Conservation (phyloP, 2,113 vertebrate genomes). For the Periophthalmodon schlosseri region DNA sequence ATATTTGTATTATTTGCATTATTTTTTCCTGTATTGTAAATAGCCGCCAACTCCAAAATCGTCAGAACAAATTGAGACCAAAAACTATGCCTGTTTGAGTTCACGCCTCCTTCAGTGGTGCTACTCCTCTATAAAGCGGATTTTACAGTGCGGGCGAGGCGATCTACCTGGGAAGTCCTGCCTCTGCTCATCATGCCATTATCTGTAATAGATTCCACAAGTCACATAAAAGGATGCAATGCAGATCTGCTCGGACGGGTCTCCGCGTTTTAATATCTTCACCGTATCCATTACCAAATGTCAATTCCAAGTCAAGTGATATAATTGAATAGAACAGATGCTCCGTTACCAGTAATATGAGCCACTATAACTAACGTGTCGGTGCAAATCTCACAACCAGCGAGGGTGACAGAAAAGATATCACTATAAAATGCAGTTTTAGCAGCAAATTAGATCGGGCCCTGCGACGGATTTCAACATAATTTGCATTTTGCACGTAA, state of each 20-base stretch:
- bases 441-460: slow-evolving; percentile 65
- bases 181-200: slow-evolving; percentile 56
- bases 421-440: slow-evolving; percentile 68
- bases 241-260: slow-evolving; percentile 49
- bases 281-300: slow-evolving; percentile 63
- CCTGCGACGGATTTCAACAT: slow-evolving; percentile 64
- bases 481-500: slow-evolving; percentile 77
- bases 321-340: slow-evolving; percentile 65
- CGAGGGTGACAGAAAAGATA: slow-evolving; percentile 65
- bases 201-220: slow-evolving; percentile 54
- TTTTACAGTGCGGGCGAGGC: slow-evolving; percentile 35
- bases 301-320: slow-evolving; percentile 71
- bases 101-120: not conserved
- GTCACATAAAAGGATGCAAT: slow-evolving; percentile 42
- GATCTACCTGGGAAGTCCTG: slow-evolving; percentile 61
- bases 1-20: too few species aligned
- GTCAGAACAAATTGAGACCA: not conserved
- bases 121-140: not conserved
- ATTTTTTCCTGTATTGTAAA: too few species aligned
- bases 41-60: too few species aligned
- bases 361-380: slow-evolving; percentile 64
- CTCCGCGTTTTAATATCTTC: slow-evolving; percentile 61
- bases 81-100: not conserved
- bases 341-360: slow-evolving; percentile 56
- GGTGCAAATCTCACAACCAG: slow-evolving; percentile 56